These are phyloP conservation scores for Paracanthobrama guichenoti DNA, from an alignment of 2,113 vertebrate genomes.

Conservation along the genomic window DNA sequence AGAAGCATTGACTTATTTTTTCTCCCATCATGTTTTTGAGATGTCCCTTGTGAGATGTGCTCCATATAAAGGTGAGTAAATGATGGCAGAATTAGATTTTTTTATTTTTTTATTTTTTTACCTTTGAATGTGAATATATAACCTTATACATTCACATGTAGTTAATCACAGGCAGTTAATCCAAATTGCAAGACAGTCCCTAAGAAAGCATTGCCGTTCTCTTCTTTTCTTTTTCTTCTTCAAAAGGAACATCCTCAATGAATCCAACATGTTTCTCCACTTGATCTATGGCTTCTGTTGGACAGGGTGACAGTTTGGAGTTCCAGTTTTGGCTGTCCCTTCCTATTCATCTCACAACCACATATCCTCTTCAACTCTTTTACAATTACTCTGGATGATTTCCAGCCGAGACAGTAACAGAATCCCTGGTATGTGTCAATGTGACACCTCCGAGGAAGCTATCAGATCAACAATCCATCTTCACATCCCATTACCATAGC, in stretches of 20 bases:
- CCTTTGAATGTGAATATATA: too few species aligned
- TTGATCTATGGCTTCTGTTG: constrained; percentile 9
- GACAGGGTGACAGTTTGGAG: neutral
- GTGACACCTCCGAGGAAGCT: constrained; percentile 54
- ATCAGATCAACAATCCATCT: constrained; percentile 48
- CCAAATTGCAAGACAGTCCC: neutral
- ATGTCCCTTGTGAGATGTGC: too few species aligned
- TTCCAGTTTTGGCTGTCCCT: constrained; percentile 27
- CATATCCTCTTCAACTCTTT: constrained; percentile 41
- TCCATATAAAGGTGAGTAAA: too few species aligned
- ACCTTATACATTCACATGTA: too few species aligned
- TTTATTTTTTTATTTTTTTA: too few species aligned
- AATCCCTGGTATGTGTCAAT: constrained; percentile 55
- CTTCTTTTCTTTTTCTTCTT: neutral
- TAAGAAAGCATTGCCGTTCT: neutral
- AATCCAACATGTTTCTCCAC: constrained; percentile 3
- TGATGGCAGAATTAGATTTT: too few species aligned
- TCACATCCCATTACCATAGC: constrained; percentile 39
- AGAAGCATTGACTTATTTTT: too few species aligned
- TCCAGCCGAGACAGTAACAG: constrained; percentile 37
- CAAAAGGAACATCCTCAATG: neutral
- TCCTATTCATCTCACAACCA: constrained; percentile 15
- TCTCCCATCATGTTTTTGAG: too few species aligned
- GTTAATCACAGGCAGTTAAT: neutral
- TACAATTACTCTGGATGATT: constrained; percentile 36